These are phyloP conservation scores for Mantis religiosa DNA, from an alignment of 2,888 invertebrate species.

Conservation along the genomic window DNA sequence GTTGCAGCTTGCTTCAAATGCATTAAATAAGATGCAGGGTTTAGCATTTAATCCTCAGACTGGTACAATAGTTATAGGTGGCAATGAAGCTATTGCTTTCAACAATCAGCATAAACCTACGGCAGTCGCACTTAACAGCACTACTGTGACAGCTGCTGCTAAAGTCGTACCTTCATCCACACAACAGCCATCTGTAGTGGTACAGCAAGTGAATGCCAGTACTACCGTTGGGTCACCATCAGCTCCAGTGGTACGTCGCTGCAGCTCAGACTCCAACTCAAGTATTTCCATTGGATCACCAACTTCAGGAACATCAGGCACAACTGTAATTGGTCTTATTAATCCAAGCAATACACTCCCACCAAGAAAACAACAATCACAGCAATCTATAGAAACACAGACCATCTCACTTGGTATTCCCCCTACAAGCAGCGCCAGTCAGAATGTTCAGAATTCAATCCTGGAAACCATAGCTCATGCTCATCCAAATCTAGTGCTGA, in stretches of 20 bases:
- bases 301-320: slow-evolving; percentile 1
- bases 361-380: slow-evolving; percentile 10
- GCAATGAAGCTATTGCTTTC: slow-evolving; percentile 3
- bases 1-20: slow-evolving; percentile 27
- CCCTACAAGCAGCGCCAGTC: neutral
- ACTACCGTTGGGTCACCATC: neutral
- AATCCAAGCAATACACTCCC: neutral
- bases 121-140: neutral
- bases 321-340: slow-evolving; percentile 21
- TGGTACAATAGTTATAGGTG: slow-evolving; percentile 29
- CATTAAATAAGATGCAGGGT: slow-evolving; percentile 21
- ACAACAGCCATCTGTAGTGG: slow-evolving; percentile 20
- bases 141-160: neutral
- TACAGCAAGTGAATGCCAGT: slow-evolving; percentile 28
- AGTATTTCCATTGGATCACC: slow-evolving; percentile 27
- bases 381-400: slow-evolving; percentile 29
- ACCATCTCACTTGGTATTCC: slow-evolving; percentile 21
- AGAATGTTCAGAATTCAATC: slow-evolving; percentile 26
- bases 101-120: slow-evolving; percentile 8
- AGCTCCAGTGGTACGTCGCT: slow-evolving; percentile 16
- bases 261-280: slow-evolving; percentile 28
- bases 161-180: slow-evolving; percentile 10
- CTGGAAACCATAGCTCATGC: slow-evolving; percentile 28
- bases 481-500: slow-evolving; percentile 18
- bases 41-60: slow-evolving; percentile 26